phyloP scores from a whole-genome alignment of 2,888 invertebrate species.

The Nyleta sp. region DNA sequence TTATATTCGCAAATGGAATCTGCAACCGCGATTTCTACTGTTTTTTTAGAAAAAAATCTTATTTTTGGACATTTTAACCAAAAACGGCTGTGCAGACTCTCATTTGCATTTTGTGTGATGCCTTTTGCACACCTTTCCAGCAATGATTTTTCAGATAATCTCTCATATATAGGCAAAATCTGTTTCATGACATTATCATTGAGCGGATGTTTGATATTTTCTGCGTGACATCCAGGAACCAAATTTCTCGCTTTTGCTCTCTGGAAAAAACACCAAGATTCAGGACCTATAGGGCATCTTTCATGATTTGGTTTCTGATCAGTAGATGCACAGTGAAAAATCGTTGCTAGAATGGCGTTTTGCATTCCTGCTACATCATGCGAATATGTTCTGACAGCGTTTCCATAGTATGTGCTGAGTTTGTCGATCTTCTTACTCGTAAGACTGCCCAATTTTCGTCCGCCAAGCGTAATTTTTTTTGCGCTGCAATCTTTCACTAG shows the following conservation, averaged over 20 bases:
- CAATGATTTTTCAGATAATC: constrained; percentile 6
- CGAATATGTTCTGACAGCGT: constrained; percentile 28
- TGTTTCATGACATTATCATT: constrained; percentile 17
- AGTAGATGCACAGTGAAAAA: constrained; percentile 27
- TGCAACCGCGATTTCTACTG: constrained; percentile 22
- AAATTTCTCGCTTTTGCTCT: constrained; percentile 16
- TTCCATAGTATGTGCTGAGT: constrained; percentile 25
- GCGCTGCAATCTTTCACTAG: constrained; percentile 18
- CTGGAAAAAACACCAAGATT: constrained; percentile 31
- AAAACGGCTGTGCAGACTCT: constrained; percentile 25
- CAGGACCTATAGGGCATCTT: constrained; percentile 14
- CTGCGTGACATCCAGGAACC: constrained; percentile 5
- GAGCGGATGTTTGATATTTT: constrained; percentile 8
- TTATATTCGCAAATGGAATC: constrained; percentile 24
- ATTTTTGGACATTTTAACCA: constrained; percentile 32
- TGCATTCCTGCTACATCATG: constrained; percentile 14
- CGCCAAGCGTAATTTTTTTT: constrained; percentile 26
- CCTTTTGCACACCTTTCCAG: constrained; percentile 24
- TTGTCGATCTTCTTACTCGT: constrained; percentile 20
- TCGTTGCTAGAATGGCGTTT: constrained; percentile 18
- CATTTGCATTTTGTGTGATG: constrained; percentile 32
- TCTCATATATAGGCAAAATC: constrained; percentile 20
- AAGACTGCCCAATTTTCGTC: constrained; percentile 21
- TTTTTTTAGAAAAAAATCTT: constrained; percentile 22
- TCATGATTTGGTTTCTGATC: constrained; percentile 25